Base-by-base conservation (phyloP, 2,888 invertebrate species). In the Ecliptopera silaceata region DNA sequence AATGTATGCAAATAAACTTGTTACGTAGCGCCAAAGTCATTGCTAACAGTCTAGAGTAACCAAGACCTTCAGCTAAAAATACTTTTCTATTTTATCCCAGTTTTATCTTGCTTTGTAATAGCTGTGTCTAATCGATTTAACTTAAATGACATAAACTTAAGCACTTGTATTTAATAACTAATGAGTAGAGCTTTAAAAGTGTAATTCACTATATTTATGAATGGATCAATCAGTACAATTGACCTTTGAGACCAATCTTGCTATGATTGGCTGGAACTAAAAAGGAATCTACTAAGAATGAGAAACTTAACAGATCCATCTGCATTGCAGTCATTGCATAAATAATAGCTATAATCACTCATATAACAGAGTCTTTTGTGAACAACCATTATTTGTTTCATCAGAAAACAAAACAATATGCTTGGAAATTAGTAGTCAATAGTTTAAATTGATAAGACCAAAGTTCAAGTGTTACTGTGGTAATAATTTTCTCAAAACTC, bases 11-110 rank as follows among this genome's bases (percentile, higher is more conserved):
- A 57, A 62, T 57, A 58, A 44, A 48, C 32, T 53, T 15, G 49
- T 65, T 61, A 65, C 63, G 63, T 59, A 64, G 62, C 44, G 63
- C 63, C 78, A 84, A 81, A 83, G 82, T 80, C 82, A 74, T 69
- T 69, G 76, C 75, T 69, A 79, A 81, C 78, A 76, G 69, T 65
- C 65, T 65, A 66, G 68, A 74, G 70, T 79, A 78, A 77, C 80
- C 77, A 71, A 87, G 85, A 89, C 89, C 89, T 90, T 88, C 88
- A 66, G 77, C 88, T 89, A 89, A 73, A 84, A 88, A 88, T 89
- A 88, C 69, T 66, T 66, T 72, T 71, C 53, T 56, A 59, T 60
- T 71, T 66, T 74, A 65, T 66, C 69, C 59, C 51, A 49, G 63
- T 69, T 63, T 70, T 69, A 71, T 74, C 65, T 52, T 69, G 63